Percentiles rank a stretch among this genome's conserved stretches.
phyloP scores from a whole-genome alignment of 2,113 vertebrate species.

The Camarhynchus parvulus region DNA sequence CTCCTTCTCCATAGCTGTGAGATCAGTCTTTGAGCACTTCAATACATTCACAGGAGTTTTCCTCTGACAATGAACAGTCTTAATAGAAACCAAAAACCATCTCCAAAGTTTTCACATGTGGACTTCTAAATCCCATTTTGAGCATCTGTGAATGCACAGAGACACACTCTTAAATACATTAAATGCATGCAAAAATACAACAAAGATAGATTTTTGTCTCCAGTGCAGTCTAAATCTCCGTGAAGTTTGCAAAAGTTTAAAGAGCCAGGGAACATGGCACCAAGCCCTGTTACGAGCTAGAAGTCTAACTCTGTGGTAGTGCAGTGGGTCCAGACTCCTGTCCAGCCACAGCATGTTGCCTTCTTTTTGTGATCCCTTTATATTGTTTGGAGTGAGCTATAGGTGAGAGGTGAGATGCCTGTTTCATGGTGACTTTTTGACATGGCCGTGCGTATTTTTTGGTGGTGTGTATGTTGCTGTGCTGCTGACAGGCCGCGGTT shows the following conservation, averaged over 20 bases:
- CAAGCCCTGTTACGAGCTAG: background rate
- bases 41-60: background rate
- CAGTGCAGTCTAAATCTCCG: background rate
- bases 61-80: background rate
- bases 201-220: background rate
- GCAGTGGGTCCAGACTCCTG: background rate
- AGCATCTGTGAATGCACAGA: background rate
- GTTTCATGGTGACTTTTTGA: background rate
- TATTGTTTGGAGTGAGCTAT: background rate
- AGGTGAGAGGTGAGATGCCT: background rate
- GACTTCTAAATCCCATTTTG: background rate
- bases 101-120: background rate
- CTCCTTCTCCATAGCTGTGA: background rate
- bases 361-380: background rate
- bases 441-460: background rate
- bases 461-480: background rate
- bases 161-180: background rate
- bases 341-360: background rate
- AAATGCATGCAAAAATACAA: background rate
- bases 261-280: background rate
- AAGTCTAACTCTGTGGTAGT: background rate
- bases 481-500: background rate
- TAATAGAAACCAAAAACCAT: background rate
- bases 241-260: background rate
- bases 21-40: background rate